Base-by-base conservation (phyloP, 2,797 vertebrate genomes). In the Anguilla anguilla region DNA sequence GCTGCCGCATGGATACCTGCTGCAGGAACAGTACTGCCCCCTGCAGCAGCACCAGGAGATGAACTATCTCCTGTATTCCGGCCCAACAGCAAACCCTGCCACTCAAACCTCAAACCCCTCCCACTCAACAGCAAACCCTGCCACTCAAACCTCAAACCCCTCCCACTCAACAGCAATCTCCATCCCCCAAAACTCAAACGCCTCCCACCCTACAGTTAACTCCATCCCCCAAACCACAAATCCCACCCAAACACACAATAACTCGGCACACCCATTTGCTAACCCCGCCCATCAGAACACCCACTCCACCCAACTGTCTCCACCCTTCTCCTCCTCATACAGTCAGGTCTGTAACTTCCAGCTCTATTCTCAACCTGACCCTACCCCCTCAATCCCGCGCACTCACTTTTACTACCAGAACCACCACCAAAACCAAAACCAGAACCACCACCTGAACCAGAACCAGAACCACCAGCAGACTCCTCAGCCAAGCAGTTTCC, bases 351-450 rank as follows among this genome's bases (percentile, higher is more conserved):
- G 93, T 90, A 96, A 95, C 91, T 49, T 92, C 86, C 89, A 94
- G 86, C 77, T 39, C 77, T 87, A 57, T 64, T 95, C 95, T 64
- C 61, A 93, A 84, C 93, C 95, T 39, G 95, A 96, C 91, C 94
- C 95, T 39, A 87, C 93, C 1, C 96, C 95, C 7, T 90, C 95
- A 46, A 91, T 96, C 87, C 96, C 96, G 91, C 95, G 96, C 89
- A 93, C 57, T 22, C 96, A 95, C 85, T 96, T 96, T 90, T 96
- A 95, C 93, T 96, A 95, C 90, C 96, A 96, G 85, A 95, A 96
- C 89, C 91, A 95, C 0, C 96, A 96, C 0, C 95, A 95, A 88
- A 64, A 64, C 59, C 59, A 61, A 2, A 61, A 17, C 61, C 61
- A 64, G 61, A 64, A 22, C 61, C 61, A n/a, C 61, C 31, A 35